Conservation (phyloP, 2,113 vertebrate genomes). For the Gambusia affinis region DNA sequence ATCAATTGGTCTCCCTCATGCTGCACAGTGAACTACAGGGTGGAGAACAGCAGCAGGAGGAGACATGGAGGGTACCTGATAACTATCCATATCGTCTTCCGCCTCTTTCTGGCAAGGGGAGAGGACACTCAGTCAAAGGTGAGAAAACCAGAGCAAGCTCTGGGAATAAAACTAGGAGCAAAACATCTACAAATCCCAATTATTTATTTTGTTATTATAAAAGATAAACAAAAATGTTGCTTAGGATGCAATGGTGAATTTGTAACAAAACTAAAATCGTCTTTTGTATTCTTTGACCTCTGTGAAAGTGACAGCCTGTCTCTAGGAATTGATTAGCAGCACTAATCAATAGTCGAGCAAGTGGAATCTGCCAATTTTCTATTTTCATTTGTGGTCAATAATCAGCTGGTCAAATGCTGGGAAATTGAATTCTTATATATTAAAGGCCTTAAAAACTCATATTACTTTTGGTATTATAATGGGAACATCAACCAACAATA, state of each 20-base stretch:
- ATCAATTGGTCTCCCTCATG: conserved; percentile 86
- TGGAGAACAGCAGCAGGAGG: conserved; percentile 77
- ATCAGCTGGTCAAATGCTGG: neutral
- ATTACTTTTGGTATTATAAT: neutral
- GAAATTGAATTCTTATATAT: neutral
- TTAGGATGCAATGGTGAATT: neutral
- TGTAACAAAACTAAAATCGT: neutral
- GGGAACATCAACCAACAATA: neutral
- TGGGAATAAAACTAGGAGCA: conserved; percentile 32
- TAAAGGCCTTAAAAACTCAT: neutral
- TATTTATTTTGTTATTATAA: too few species aligned
- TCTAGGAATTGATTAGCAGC: too few species aligned
- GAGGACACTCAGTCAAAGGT: conserved; percentile 88
- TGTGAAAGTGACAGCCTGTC: too few species aligned
- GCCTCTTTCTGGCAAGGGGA: conserved; percentile 91
- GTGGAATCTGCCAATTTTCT: neutral
- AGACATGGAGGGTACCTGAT: conserved; percentile 89
- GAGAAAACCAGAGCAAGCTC: conserved; percentile 35
- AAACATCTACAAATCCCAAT: neutral
- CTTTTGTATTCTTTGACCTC: too few species aligned
- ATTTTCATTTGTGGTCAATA: too few species aligned
- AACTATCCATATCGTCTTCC: conserved; percentile 99
- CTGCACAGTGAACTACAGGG: conserved; percentile 81
- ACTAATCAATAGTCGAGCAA: neutral
- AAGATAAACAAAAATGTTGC: neutral